phyloP scores from a whole-genome alignment of 2,888 invertebrate genomes.

The Andrena bicolor region DNA sequence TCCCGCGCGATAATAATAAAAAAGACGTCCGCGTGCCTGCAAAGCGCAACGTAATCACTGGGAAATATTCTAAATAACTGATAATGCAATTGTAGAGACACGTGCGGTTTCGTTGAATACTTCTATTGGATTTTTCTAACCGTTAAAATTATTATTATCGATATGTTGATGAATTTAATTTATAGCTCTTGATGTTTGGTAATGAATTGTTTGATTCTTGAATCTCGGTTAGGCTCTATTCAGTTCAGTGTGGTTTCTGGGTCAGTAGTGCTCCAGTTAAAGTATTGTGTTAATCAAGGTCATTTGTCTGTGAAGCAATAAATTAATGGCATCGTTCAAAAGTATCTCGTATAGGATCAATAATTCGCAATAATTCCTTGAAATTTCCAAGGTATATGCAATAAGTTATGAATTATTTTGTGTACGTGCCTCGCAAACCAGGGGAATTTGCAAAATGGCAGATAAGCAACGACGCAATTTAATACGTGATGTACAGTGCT shows the following conservation, averaged over 20 bases:
- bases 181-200: background rate
- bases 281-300: slow-evolving; percentile 26
- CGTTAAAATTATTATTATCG: background rate
- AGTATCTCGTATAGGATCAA: background rate
- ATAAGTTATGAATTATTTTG: background rate
- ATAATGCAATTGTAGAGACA: background rate
- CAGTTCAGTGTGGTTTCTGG: slow-evolving; percentile 49
- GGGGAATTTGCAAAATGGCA: background rate
- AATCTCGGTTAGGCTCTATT: slow-evolving; percentile 39
- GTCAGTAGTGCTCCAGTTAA: slow-evolving; percentile 47
- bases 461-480: slow-evolving; percentile 12
- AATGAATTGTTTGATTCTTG: slow-evolving; percentile 31
- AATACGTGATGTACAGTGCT: background rate
- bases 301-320: slow-evolving; percentile 27
- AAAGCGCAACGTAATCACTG: slow-evolving; percentile 21
- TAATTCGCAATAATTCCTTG: background rate
- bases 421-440: background rate
- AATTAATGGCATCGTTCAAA: slow-evolving; percentile 23
- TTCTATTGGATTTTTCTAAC: background rate
- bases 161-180: background rate
- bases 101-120: background rate
- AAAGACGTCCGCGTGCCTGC: slow-evolving; percentile 11
- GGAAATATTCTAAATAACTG: slow-evolving; percentile 28
- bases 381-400: background rate
- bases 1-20: slow-evolving; percentile 15